Conservation (phyloP, 2,888 invertebrate genomes). For the Meta bourneti region DNA sequence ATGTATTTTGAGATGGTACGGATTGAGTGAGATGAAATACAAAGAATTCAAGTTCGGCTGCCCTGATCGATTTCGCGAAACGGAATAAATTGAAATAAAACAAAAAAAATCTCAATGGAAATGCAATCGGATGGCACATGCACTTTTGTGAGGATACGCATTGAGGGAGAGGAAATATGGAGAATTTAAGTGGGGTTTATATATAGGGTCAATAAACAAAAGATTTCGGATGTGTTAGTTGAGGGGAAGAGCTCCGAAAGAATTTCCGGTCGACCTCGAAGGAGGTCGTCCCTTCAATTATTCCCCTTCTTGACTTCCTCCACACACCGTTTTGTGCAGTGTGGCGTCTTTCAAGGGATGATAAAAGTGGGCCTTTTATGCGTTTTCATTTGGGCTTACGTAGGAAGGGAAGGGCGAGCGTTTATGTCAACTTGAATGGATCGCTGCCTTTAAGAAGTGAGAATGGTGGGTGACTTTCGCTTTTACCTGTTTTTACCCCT, state of each 20-base stretch:
- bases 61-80: too few species aligned
- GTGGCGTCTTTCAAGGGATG: neutral
- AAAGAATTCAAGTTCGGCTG: too few species aligned
- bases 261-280: constrained; percentile 42
- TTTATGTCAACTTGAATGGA: too few species aligned
- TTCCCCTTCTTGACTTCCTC: constrained; percentile 4
- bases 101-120: too few species aligned
- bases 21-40: too few species aligned
- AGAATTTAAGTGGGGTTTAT: constrained; percentile 42
- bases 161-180: neutral
- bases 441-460: too few species aligned
- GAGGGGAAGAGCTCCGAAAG: constrained; percentile 15
- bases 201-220: constrained; percentile 53
- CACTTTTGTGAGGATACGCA: neutral
- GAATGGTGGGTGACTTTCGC: too few species aligned
- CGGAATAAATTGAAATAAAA: too few species aligned
- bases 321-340: neutral
- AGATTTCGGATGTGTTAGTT: constrained; percentile 29
- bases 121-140: too few species aligned
- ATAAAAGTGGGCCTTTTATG: neutral
- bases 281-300: constrained; percentile 33
- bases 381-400: neutral
- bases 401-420: too few species aligned
- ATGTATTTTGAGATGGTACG: too few species aligned
- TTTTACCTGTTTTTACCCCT: too few species aligned